A percentile compares a stretch with the other conserved stretches of the same genome.
phyloP scores from a whole-genome alignment of 1,140 invertebrate genomes.

The Globodera ellingtonae region DNA sequence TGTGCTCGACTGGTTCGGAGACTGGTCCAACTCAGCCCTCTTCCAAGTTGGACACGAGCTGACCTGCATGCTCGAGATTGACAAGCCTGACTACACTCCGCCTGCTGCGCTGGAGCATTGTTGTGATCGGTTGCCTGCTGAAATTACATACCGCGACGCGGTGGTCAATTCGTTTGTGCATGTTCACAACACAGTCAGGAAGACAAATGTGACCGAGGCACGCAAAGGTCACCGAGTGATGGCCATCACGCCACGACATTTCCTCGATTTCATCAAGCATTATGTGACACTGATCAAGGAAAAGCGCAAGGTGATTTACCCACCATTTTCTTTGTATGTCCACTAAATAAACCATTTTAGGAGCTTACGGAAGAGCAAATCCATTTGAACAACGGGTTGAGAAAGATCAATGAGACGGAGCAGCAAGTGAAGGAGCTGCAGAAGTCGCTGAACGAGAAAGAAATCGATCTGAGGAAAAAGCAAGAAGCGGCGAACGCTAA shows the following conservation, averaged over 20 bases:
- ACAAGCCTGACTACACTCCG: slow-evolving; percentile 66
- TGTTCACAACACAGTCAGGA: slow-evolving; percentile 94
- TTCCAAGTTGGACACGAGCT: slow-evolving; percentile 80
- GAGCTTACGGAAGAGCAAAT: slow-evolving; percentile 93
- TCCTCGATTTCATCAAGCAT: slow-evolving; percentile 99
- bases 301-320: slow-evolving; percentile 77
- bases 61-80: slow-evolving; percentile 71
- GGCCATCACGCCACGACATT: slow-evolving; percentile 96
- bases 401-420: slow-evolving; percentile 98
- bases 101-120: slow-evolving; percentile 53
- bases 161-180: slow-evolving; percentile 97
- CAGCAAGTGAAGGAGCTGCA: slow-evolving; percentile 99
- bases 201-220: slow-evolving; percentile 80
- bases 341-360: slow-evolving; percentile 7
- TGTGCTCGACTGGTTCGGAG: slow-evolving; percentile 99
- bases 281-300: slow-evolving; percentile 95
- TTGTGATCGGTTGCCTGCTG: slow-evolving; percentile 73
- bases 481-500: slow-evolving; percentile 98
- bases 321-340: slow-evolving; percentile 10
- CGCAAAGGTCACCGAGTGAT: slow-evolving; percentile 82
- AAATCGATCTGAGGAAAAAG: slow-evolving; percentile 93
- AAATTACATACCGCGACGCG: slow-evolving; percentile 82
- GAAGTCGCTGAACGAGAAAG: slow-evolving; percentile 94
- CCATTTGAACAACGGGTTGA: slow-evolving; percentile 95
- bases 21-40: slow-evolving; percentile 95